phyloP scores from a whole-genome alignment of 2,113 vertebrate species.

The Lynx canadensis region DNA sequence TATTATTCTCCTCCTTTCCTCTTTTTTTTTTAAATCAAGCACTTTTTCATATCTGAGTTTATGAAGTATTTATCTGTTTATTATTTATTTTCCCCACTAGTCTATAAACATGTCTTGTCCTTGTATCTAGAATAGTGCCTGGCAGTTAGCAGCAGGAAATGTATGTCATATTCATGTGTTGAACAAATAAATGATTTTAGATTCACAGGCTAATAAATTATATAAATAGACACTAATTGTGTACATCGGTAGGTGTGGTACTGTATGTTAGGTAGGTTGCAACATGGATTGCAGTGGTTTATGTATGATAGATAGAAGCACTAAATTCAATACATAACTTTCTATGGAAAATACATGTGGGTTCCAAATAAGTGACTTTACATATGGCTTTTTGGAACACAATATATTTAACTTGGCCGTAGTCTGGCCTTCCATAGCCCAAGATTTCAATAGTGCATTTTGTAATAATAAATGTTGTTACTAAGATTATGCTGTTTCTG shows the following conservation, averaged over 20 bases:
- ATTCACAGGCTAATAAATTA: not conserved
- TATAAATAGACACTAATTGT: not conserved
- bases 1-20: not conserved
- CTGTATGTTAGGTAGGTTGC: not conserved
- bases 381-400: not conserved
- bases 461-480: conserved; percentile 12
- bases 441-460: not conserved
- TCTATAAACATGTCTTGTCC: not conserved
- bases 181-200: conserved; percentile 28
- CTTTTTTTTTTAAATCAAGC: not conserved
- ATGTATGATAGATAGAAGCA: not conserved
- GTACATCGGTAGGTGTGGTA: not conserved
- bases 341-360: not conserved
- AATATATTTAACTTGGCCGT: not conserved
- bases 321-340: not conserved
- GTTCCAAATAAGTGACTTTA: conserved; percentile 42
- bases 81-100: not conserved
- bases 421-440: not conserved
- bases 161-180: not conserved
- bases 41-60: not conserved
- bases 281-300: not conserved
- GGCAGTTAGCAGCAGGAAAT: not conserved
- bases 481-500: conserved; percentile 50
- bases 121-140: not conserved
- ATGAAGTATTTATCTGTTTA: not conserved